Conservation (phyloP, 2,888 invertebrate species). For the Leptinotarsa haldemani region DNA sequence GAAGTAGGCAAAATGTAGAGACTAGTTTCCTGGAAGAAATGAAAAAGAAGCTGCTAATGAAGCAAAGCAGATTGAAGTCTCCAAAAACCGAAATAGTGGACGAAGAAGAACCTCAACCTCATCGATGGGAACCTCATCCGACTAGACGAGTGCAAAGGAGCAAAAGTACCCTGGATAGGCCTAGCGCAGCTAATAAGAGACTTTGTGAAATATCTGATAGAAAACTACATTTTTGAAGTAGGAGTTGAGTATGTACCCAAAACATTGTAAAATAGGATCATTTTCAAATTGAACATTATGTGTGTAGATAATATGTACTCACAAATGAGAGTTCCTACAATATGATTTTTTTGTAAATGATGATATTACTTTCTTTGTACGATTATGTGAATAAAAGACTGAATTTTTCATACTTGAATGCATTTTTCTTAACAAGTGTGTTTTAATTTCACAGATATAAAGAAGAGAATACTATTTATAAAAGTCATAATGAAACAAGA, state of each 20-base stretch:
- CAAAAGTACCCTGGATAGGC: constrained; percentile 34
- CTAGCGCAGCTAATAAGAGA: constrained; percentile 8
- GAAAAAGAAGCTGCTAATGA: neutral
- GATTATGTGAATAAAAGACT: constrained; percentile 10
- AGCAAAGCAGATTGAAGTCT: neutral
- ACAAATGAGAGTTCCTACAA: too few relatives aligned
- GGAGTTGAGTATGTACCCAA: too few relatives aligned
- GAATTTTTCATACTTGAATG: neutral
- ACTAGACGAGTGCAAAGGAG: constrained; percentile 26
- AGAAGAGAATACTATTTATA: too few relatives aligned
- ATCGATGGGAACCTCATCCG: neutral
- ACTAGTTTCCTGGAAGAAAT: constrained; percentile 18
- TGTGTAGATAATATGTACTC: too few relatives aligned
- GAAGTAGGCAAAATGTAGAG: neutral
- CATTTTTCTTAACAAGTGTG: neutral
- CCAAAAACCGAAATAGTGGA: neutral
- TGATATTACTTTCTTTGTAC: neutral
- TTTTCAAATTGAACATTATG: neutral
- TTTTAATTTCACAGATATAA: too few relatives aligned
- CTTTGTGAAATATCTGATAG: neutral
- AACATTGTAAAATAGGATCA: too few relatives aligned
- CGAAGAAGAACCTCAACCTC: constrained; percentile 11
- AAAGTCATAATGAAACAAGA: too few relatives aligned
- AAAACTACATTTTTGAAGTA: neutral
- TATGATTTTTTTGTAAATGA: neutral